Evolutionary conservation across 2,888 invertebrate genomes (phyloP).

Genomic region (Actias luna): DNA sequence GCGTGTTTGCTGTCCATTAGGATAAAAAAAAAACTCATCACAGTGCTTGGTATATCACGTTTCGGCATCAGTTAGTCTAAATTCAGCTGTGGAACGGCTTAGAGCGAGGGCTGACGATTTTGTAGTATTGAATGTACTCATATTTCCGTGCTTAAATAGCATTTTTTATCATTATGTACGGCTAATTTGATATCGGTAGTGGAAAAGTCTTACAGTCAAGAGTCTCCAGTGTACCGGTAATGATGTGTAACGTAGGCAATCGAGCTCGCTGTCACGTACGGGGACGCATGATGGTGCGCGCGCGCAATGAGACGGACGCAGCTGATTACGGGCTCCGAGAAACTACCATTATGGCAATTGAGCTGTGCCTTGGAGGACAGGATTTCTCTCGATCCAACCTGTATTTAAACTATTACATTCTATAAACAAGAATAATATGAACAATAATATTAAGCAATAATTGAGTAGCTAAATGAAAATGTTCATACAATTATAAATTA

Average conservation of each 20-base stretch:
- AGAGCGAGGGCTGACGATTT: too few species aligned
- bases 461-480: neutral
- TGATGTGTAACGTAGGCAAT: conserved; percentile 37
- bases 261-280: conserved; percentile 47
- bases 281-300: conserved; percentile 35
- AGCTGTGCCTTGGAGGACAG: conserved; percentile 21
- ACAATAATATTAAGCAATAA: neutral
- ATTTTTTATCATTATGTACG: neutral
- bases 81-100: too few species aligned
- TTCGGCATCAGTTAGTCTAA: too few species aligned
- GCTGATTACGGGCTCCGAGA: conserved; percentile 50
- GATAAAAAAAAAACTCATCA: too few species aligned
- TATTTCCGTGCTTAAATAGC: too few species aligned
- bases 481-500: too few species aligned
- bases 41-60: too few species aligned
- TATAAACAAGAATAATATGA: neutral
- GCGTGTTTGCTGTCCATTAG: too few species aligned
- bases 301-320: conserved; percentile 26
- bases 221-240: conserved; percentile 27
- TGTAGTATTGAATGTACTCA: too few species aligned
- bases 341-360: conserved; percentile 50
- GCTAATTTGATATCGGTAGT: conserved; percentile 11
- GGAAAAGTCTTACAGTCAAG: conserved; percentile 18
- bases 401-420: conserved; percentile 2
- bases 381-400: conserved; percentile 17